Percentiles rank a stretch among this genome's conserved stretches.
Conservation (phyloP, 2,113 vertebrate genomes). For the Todiramphus chloris region DNA sequence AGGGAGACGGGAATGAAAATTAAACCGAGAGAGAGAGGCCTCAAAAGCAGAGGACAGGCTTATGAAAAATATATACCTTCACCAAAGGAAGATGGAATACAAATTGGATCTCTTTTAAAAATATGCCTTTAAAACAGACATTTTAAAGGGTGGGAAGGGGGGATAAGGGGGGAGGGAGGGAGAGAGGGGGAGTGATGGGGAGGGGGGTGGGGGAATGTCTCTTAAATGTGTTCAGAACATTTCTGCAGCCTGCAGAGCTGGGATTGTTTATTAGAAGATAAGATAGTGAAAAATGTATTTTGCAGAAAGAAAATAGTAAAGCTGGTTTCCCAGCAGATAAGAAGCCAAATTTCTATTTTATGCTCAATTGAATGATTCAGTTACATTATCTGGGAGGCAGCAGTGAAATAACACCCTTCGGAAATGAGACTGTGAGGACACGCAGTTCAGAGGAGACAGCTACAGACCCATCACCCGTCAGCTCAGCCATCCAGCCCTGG, state of each 20-base stretch:
- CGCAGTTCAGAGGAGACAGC: background rate
- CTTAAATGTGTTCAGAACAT: conserved; percentile 76
- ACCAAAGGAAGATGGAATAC: conserved; percentile 71
- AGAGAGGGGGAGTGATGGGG: background rate
- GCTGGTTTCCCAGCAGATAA: conserved; percentile 81
- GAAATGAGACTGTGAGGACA: conserved; percentile 60
- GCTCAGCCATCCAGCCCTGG: background rate
- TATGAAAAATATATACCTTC: conserved; percentile 71
- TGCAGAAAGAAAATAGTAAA: conserved; percentile 84
- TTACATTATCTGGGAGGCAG: conserved; percentile 81
- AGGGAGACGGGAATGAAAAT: conserved; percentile 19
- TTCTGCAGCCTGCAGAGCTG: conserved; percentile 74
- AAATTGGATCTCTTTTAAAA: conserved; percentile 70
- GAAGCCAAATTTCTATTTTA: conserved; percentile 86
- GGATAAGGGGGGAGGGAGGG: background rate
- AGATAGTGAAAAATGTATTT: conserved; percentile 87
- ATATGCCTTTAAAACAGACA: conserved; percentile 70
- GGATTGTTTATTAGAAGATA: conserved; percentile 86
- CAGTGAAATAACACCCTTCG: conserved; percentile 78
- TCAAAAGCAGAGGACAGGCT: conserved; percentile 44
- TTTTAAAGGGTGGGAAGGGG: conserved; percentile 51
- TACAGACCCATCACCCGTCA: background rate
- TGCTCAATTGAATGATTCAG: conserved; percentile 82
- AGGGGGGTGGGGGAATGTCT: conserved; percentile 33
- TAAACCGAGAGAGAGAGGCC: conserved; percentile 2